phyloP scores from a whole-genome alignment of 2,797 vertebrate genomes.

The Rhadinocentrus ornatus region DNA sequence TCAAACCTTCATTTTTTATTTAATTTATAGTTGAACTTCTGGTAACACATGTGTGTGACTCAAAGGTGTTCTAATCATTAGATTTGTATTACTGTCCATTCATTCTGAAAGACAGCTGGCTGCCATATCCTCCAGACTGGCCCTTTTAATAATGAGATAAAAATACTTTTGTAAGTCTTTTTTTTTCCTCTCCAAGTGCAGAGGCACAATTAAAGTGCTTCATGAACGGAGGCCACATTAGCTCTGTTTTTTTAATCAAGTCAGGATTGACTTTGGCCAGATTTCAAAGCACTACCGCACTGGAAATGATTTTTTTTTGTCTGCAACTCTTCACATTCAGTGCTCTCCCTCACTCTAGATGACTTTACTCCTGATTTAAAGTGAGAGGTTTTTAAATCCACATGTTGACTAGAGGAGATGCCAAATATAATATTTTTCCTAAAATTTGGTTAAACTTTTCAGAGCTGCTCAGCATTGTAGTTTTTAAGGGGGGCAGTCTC shows the following conservation, averaged over 20 bases:
- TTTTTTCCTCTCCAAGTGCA: conserved; percentile 29
- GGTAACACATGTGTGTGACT: conserved; percentile 3
- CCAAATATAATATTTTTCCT: conserved; percentile 16
- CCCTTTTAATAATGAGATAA: conserved; percentile 73
- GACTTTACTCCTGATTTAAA: conserved; percentile 32
- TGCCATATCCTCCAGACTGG: conserved; percentile 34
- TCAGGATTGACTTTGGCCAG: conserved; percentile 69
- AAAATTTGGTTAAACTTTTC: conserved; percentile 11
- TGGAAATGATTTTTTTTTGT: conserved; percentile 62
- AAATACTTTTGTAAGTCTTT: conserved; percentile 53
- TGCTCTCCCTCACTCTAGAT: conserved; percentile 23
- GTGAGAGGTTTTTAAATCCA: conserved; percentile 27
- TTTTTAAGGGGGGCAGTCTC: conserved; percentile 12
- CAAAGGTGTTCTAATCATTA: conserved; percentile 11
- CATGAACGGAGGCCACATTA: conserved; percentile 52
- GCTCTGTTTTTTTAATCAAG: conserved; percentile 71
- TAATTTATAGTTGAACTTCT: conserved; percentile 6
- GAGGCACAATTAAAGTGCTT: conserved; percentile 61
- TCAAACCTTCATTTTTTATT: conserved; percentile 1
- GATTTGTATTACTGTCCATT: conserved; percentile 47
- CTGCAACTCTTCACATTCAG: conserved; percentile 13
- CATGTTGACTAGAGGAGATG: conserved; percentile 3
- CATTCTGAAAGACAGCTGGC: conserved; percentile 54
- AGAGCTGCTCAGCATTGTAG: neutral
- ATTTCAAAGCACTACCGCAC: conserved; percentile 63